Evolutionary conservation across 2,888 invertebrate species (phyloP).

Genomic region (Frankliniella fusca): DNA sequence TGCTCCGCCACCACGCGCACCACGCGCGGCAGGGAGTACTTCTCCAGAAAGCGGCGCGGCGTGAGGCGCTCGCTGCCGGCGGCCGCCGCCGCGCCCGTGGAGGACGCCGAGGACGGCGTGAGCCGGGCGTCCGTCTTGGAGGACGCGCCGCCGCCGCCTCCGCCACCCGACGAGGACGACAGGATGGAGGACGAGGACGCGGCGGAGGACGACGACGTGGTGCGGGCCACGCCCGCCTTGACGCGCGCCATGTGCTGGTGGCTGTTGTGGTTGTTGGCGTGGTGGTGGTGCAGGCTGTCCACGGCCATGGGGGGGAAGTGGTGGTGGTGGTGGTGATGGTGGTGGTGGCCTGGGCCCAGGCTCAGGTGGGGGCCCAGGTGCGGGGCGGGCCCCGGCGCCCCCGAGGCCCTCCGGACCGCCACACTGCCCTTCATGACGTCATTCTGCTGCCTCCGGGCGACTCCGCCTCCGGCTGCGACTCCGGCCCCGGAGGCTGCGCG

Average conservation of each 20-base stretch:
- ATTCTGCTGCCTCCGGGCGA: background rate
- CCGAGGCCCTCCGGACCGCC: background rate
- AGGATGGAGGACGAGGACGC: constrained; percentile 9
- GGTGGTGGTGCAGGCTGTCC: constrained; percentile 25
- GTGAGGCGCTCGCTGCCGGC: constrained; percentile 34
- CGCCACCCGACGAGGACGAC: background rate
- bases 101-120: background rate
- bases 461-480: background rate
- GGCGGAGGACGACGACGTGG: background rate
- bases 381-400: background rate
- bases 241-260: constrained; percentile 21
- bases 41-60: constrained; percentile 39
- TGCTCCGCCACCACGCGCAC: constrained; percentile 36
- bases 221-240: constrained; percentile 1
- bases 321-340: constrained; percentile 4
- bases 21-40: constrained; percentile 40
- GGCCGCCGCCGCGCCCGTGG: background rate
- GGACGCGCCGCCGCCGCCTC: background rate
- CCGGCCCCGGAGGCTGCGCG: background rate
- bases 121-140: background rate
- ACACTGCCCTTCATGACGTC: constrained; percentile 2
- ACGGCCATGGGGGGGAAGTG: constrained; percentile 17
- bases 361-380: background rate
- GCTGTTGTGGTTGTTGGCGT: constrained; percentile 25
- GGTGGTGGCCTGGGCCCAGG: background rate